Evolutionary conservation across 2,888 invertebrate species (phyloP).

Genomic region (Rhaphigaster nebulosa): DNA sequence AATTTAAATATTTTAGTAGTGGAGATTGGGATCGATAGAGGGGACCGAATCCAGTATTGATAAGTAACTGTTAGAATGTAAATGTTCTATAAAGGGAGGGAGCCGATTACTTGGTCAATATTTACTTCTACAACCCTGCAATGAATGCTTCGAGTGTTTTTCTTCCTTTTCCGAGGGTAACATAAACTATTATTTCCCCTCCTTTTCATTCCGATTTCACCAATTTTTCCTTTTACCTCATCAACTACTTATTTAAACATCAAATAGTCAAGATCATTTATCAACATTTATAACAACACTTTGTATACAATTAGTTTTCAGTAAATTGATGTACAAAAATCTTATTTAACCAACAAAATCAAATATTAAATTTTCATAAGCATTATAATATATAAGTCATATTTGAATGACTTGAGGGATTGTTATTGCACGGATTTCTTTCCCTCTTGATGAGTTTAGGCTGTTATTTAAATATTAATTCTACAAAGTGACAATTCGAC

Average conservation of each 20-base stretch:
- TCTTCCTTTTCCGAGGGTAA: not conserved
- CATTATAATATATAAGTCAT: not conserved
- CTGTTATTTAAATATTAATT: not conserved
- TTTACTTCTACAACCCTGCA: not conserved
- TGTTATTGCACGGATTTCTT: not conserved
- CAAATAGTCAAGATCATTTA: not conserved
- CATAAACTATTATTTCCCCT: not conserved
- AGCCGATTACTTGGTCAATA: constrained; percentile 47
- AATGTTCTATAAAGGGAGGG: constrained; percentile 49
- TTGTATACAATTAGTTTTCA: not conserved
- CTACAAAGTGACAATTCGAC: no score
- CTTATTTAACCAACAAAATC: not conserved
- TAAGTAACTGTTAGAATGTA: constrained; percentile 44
- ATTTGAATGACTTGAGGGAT: not conserved
- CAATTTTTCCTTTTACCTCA: not conserved
- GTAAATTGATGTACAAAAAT: not conserved
- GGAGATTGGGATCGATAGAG: constrained; percentile 25
- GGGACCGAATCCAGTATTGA: constrained; percentile 43
- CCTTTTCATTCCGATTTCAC: not conserved
- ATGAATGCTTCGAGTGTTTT: constrained; percentile 18
- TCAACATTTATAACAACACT: not conserved
- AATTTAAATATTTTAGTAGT: constrained; percentile 33
- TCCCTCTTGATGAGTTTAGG: no score
- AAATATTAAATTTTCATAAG: not conserved
- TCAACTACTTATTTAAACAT: not conserved